phyloP scores from a whole-genome alignment of 2,888 invertebrate species.

The Hipparchia sbordonii region DNA sequence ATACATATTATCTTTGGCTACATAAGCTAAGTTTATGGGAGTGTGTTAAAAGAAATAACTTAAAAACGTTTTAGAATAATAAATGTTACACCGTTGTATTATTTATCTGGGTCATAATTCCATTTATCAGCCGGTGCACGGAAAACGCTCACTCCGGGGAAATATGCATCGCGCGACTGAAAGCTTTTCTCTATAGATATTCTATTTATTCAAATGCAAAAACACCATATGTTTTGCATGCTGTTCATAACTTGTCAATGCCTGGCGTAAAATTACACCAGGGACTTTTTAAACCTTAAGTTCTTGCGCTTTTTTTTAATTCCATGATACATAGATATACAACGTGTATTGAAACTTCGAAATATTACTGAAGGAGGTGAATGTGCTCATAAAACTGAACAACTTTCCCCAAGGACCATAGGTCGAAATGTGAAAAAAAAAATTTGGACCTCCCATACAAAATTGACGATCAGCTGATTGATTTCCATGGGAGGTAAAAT shows the following conservation, averaged over 20 bases:
- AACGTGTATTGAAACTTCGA: too few relatives aligned
- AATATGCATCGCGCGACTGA: constrained; percentile 13
- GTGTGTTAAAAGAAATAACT: background rate
- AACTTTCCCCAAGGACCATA: too few relatives aligned
- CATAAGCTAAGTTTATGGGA: too few relatives aligned
- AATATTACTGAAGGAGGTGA: too few relatives aligned
- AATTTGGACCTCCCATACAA: too few relatives aligned
- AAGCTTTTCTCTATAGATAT: constrained; percentile 4
- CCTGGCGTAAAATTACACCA: background rate
- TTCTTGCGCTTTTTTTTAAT: too few relatives aligned
- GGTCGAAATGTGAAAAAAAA: too few relatives aligned
- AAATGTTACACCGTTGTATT: background rate
- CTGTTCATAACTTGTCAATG: background rate
- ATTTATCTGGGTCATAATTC: constrained; percentile 16
- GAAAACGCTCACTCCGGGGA: constrained; percentile 10
- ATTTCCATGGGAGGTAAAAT: too few relatives aligned
- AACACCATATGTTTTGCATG: constrained; percentile 8
- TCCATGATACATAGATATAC: too few relatives aligned
- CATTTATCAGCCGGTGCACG: constrained; percentile 8
- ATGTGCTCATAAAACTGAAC: too few relatives aligned
- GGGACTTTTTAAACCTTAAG: background rate
- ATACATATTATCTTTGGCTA: too few relatives aligned
- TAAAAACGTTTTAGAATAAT: constrained; percentile 1
- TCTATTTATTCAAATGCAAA: constrained; percentile 5
- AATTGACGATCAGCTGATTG: too few relatives aligned